phyloP scores from a whole-genome alignment of 2,113 vertebrate species.

The Lethenteron camtschaticum region DNA sequence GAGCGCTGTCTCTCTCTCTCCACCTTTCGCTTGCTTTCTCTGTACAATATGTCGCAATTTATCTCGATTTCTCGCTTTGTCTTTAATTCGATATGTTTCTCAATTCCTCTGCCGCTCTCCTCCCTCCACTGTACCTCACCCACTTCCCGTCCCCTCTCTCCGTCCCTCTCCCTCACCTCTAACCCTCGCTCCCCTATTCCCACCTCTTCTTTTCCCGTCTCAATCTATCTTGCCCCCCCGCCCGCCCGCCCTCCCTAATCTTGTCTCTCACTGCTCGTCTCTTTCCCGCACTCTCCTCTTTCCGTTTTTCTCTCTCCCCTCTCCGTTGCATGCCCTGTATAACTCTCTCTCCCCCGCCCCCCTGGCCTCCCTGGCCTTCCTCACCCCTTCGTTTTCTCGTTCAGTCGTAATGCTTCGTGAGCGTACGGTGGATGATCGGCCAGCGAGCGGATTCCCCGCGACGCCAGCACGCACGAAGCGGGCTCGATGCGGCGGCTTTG shows the following conservation, averaged over 20 bases:
- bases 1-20: background rate
- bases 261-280: background rate
- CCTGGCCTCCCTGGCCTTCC: background rate
- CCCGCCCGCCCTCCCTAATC: background rate
- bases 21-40: background rate
- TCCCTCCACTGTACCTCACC: background rate
- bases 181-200: background rate
- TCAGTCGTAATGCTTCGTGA: background rate
- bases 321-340: background rate
- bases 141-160: background rate
- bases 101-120: background rate
- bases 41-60: background rate
- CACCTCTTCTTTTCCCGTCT: background rate
- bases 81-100: background rate
- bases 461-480: too few relatives aligned
- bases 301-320: background rate
- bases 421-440: too few relatives aligned
- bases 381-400: background rate
- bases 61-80: background rate
- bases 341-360: background rate
- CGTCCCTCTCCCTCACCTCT: background rate
- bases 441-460: too few relatives aligned
- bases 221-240: background rate
- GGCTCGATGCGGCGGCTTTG: too few relatives aligned
- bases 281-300: background rate